Evolutionary conservation across 2,797 vertebrate species (phyloP).

Genomic region (Neostethus bicornis): DNA sequence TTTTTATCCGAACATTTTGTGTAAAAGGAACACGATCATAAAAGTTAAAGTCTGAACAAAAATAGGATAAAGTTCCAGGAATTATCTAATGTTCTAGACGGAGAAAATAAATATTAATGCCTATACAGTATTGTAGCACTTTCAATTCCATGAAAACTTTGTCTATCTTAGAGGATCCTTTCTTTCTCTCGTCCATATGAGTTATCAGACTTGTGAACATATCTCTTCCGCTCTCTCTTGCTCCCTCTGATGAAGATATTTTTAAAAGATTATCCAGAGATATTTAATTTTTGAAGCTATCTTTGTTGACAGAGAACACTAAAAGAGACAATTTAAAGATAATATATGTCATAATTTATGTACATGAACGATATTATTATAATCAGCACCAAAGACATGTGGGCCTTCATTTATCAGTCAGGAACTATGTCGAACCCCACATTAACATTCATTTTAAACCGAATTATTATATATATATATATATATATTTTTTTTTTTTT

Average conservation of each 20-base stretch:
- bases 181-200: conserved; percentile 43
- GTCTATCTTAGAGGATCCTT: conserved; percentile 11
- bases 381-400: conserved; percentile 24
- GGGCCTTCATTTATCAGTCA: conserved; percentile 43
- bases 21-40: conserved; percentile 23
- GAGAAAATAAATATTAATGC: conserved; percentile 51
- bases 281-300: conserved; percentile 9
- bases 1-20: too few species aligned
- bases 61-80: conserved; percentile 22
- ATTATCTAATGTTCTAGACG: conserved; percentile 40
- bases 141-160: conserved; percentile 46
- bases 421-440: not conserved
- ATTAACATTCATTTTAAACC: too few species aligned
- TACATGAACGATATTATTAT: conserved; percentile 40
- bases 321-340: conserved; percentile 44
- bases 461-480: too few species aligned
- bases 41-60: conserved; percentile 23
- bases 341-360: conserved; percentile 46
- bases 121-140: conserved; percentile 65
- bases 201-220: conserved; percentile 61
- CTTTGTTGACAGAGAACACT: conserved; percentile 45
- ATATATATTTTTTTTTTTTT: not conserved
- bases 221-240: conserved; percentile 45
- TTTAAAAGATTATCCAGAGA: conserved; percentile 62
- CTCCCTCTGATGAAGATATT: conserved; percentile 59